Percentiles rank a stretch among this genome's conserved stretches.
These are phyloP conservation scores for Montipora efflorescens DNA, from an alignment of 64 coral and sea anemone species.

Conservation along the genomic window DNA sequence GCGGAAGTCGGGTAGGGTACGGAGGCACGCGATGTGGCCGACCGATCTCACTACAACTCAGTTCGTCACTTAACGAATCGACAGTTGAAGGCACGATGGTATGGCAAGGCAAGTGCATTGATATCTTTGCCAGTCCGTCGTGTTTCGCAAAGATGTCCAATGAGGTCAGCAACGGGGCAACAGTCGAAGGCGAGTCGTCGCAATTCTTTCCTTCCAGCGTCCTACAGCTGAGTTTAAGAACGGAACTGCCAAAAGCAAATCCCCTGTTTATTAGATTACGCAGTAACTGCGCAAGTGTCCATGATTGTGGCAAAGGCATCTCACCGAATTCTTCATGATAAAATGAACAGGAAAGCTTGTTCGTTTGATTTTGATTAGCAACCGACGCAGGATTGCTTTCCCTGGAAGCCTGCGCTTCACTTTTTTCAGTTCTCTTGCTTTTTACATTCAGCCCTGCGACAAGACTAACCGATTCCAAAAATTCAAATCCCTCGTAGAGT, in stretches of 20 bases:
- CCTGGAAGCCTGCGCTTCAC: not conserved
- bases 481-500: conserved; percentile 71
- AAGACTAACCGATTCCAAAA: conserved; percentile 82
- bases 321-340: conserved; percentile 60
- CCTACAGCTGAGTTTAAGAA: conserved; percentile 63
- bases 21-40: conserved; percentile 4
- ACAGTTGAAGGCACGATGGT: conserved; percentile 15
- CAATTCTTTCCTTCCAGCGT: not conserved
- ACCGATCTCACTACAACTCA: not conserved
- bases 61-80: not conserved
- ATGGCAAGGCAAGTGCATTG: conserved; percentile 69
- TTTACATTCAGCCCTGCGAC: conserved; percentile 94
- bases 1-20: conserved; percentile 60
- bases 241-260: conserved; percentile 50
- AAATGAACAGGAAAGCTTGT: conserved; percentile 13
- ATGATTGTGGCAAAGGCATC: conserved; percentile 30
- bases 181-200: not conserved
- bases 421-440: conserved; percentile 81
- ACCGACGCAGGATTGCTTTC: conserved; percentile 39
- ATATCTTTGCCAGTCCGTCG: conserved; percentile 81
- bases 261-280: conserved; percentile 65
- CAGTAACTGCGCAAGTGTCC: conserved; percentile 66
- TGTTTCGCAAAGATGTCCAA: conserved; percentile 86
- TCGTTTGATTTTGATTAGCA: conserved; percentile 29
- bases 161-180: conserved; percentile 47